Base-by-base conservation (phyloP, 2,113 vertebrate genomes). In the Semnornis frantzii region DNA sequence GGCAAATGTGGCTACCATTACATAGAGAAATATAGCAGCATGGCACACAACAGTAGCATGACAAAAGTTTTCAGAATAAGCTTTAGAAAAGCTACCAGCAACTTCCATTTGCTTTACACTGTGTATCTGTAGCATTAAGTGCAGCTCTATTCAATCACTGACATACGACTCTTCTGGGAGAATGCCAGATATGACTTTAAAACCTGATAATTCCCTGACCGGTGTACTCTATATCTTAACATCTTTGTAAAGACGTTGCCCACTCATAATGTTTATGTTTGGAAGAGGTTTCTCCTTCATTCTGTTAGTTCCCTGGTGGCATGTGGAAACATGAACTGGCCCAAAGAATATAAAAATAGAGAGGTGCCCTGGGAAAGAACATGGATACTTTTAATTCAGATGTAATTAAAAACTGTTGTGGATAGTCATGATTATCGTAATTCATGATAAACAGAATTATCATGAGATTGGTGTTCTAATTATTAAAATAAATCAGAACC, bases 371-470 rank as follows among this genome's bases (percentile, higher is more conserved):
- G 12, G 10, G 39, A 77, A 83, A 94, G 20, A 27, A 30, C 21
- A 20, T 34, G 48, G 28, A 68, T 44, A 44, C 42, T 87, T 87
- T 79, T 75, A 80, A 64, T 62, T 62, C 52, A 77, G 21, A 62
- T 55, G 17, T 77, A 59, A 86, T 94, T 78, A 81, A 81, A 86
- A 83, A 33, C 34, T 87, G 63, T 55, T 87, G 42, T 65, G 60
- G 68, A 84, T 75, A 39, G 19, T 82, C 18, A 39, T 46, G 14
- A 31, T 64, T 81, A 77, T 66, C 30, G 66, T 82, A 81, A 62
- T 81, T 92, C 25, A 70, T 89, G 52, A 72, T 78, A 89, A 95
- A 78, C 15, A 81, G 30, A 91, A 91, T 87, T 91, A 68, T 84
- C 15, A 84, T 71, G 37, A 92, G 13, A 84, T 92, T 82, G 64